phyloP scores from a whole-genome alignment of 2,113 vertebrate species.

The Etheostoma spectabile region DNA sequence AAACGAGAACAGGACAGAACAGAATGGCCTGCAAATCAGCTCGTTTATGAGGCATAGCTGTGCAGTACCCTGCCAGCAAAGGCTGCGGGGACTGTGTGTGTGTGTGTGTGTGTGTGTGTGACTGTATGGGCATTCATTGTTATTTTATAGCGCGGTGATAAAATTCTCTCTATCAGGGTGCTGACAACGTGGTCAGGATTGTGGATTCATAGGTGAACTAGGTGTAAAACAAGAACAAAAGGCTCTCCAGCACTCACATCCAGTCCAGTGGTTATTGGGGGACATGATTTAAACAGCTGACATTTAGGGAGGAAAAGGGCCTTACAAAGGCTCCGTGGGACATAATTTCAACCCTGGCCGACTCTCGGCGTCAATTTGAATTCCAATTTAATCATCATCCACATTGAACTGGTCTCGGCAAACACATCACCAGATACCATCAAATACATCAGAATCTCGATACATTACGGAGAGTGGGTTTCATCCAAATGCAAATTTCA shows the following conservation, averaged over 20 bases:
- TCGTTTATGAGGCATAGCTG: conserved; percentile 72
- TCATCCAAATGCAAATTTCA: conserved; percentile 58
- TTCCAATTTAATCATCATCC: conserved; percentile 59
- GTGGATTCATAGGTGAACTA: conserved; percentile 18
- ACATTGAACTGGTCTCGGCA: conserved; percentile 24
- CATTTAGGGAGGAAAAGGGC: conserved; percentile 47
- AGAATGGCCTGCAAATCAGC: conserved; percentile 75
- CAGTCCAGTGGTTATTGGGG: conserved; percentile 41
- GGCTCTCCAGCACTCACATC: conserved; percentile 11
- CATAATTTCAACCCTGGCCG: conserved; percentile 62
- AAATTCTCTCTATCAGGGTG: conserved; percentile 3
- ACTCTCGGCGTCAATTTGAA: conserved; percentile 57
- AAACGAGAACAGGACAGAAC: conserved; percentile 72
- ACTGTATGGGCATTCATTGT: conserved; percentile 17
- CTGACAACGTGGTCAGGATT: conserved; percentile 6
- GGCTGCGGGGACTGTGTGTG: conserved; percentile 37
- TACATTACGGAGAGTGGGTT: conserved; percentile 9
- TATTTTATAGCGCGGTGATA: conserved; percentile 30
- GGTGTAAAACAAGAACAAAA: conserved; percentile 38
- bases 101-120: background rate
- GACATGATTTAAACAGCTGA: conserved; percentile 61
- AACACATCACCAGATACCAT: conserved; percentile 10
- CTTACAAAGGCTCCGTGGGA: conserved; percentile 53
- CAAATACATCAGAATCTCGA: conserved; percentile 36
- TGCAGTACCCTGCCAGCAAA: conserved; percentile 44